Conservation (phyloP, 1,140 invertebrate species). For the Pissodes strobi region DNA sequence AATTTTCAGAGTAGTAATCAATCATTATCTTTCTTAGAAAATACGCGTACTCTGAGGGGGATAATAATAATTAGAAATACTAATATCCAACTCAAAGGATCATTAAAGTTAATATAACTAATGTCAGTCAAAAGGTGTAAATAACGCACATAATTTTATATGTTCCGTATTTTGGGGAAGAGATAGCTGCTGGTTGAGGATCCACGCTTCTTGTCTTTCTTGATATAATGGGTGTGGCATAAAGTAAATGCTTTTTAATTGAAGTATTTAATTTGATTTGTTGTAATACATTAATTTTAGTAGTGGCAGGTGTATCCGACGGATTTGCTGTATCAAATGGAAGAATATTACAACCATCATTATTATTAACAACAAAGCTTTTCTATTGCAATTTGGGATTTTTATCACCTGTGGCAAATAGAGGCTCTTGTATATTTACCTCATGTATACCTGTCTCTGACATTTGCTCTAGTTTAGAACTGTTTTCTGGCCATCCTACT, state of each 20-base stretch:
- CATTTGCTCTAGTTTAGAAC: not conserved
- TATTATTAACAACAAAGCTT: no score
- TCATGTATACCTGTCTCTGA: not conserved
- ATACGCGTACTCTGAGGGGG: no score
- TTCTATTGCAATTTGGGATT: not conserved
- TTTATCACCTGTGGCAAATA: not conserved
- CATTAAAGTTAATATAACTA: no score
- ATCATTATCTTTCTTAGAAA: no score
- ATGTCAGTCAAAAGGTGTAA: no score
- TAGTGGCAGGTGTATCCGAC: no score
- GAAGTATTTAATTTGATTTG: conserved; percentile 8
- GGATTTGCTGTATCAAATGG: no score
- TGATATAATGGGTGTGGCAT: conserved; percentile 6
- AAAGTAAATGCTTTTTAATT: conserved; percentile 8
- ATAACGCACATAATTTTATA: no score
- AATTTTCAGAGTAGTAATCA: no score
- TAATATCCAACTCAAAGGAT: no score
- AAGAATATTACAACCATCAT: no score
- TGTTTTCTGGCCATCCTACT: not conserved
- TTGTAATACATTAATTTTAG: conserved; percentile 14
- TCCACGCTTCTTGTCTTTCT: conserved; percentile 8
- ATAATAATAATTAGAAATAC: no score
- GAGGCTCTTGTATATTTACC: conserved; percentile 4
- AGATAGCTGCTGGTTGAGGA: conserved; percentile 15
- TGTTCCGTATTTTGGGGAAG: conserved; percentile 7